Conservation (phyloP, 1,140 invertebrate species). For the Atopsyche davidsoni region DNA sequence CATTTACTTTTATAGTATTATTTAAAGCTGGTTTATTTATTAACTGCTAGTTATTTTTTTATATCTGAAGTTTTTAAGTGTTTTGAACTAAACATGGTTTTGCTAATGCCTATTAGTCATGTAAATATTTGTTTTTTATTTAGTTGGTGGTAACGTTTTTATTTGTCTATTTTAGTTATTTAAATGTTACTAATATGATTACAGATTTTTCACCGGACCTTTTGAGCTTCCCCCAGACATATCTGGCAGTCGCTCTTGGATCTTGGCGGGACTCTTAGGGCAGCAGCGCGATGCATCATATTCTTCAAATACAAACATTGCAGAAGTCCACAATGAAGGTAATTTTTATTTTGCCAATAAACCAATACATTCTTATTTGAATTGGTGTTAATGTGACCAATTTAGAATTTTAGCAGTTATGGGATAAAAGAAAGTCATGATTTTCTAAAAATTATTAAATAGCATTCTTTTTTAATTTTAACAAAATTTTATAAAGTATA, state of each 20-base stretch:
- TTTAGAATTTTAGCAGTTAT: neutral
- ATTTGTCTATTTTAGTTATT: too few relatives aligned
- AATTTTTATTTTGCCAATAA: slow-evolving; percentile 15
- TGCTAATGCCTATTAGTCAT: too few relatives aligned
- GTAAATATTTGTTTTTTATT: too few relatives aligned
- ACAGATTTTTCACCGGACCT: slow-evolving; percentile 45
- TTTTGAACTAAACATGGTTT: too few relatives aligned
- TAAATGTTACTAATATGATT: too few relatives aligned
- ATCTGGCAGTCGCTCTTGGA: slow-evolving; percentile 38
- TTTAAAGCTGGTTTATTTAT: neutral
- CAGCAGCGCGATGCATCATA: slow-evolving; percentile 43
- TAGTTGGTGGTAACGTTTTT: too few relatives aligned
- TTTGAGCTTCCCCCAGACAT: slow-evolving; percentile 41
- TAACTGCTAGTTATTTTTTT: neutral
- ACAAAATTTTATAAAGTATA: too few relatives aligned
- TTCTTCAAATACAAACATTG: slow-evolving; percentile 39
- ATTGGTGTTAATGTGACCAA: too few relatives aligned
- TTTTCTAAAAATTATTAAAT: too few relatives aligned
- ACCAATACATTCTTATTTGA: too few relatives aligned
- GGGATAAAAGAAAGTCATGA: neutral
- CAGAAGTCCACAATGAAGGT: slow-evolving; percentile 36
- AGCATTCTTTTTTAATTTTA: too few relatives aligned
- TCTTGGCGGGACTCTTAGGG: slow-evolving; percentile 43
- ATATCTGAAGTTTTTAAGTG: neutral
- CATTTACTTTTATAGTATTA: slow-evolving; percentile 3